Evolutionary conservation across 2,113 vertebrate genomes (phyloP).

Genomic region (Halichoeres trimaculatus): DNA sequence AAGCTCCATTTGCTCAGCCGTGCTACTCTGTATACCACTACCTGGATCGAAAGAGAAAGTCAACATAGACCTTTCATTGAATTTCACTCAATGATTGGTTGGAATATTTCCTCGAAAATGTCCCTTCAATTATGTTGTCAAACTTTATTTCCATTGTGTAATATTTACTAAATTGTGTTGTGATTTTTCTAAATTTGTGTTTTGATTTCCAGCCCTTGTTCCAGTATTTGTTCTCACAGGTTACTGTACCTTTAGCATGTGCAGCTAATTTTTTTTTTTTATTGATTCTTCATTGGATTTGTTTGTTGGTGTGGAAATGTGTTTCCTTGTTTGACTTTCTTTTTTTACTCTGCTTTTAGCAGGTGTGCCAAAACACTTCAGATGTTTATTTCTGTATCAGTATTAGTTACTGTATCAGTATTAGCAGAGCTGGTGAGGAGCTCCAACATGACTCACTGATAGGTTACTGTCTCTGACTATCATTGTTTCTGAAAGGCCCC

Average conservation of each 20-base stretch:
- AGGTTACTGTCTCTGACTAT: not conserved
- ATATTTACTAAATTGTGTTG: conserved; percentile 44
- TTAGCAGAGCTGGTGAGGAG: conserved; percentile 24
- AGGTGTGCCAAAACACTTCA: conserved; percentile 61
- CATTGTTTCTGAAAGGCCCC: not conserved
- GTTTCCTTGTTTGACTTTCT: conserved; percentile 40
- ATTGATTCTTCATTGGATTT: conserved; percentile 24
- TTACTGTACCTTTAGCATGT: conserved; percentile 76
- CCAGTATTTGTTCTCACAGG: conserved; percentile 63
- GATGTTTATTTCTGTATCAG: conserved; percentile 45
- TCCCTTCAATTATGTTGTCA: conserved; percentile 36
- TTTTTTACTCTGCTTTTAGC: conserved; percentile 20
- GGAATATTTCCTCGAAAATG: conserved; percentile 30
- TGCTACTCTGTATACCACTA: conserved; percentile 73
- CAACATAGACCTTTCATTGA: conserved; percentile 47
- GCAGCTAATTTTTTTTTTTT: conserved; percentile 75
- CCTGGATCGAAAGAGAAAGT: conserved; percentile 45
- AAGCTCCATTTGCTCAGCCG: conserved; percentile 61
- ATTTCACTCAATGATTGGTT: conserved; percentile 43
- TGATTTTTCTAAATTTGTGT: conserved; percentile 22
- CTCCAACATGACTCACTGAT: not conserved
- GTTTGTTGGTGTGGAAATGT: conserved; percentile 52
- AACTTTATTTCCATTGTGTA: conserved; percentile 52
- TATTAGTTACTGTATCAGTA: conserved; percentile 50
- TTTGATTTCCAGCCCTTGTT: conserved; percentile 57